Percentiles rank a stretch among this genome's conserved stretches.
These are phyloP conservation scores for Cyrtodaria siliqua DNA, from an alignment of 2,888 invertebrate genomes.

Conservation along the genomic window DNA sequence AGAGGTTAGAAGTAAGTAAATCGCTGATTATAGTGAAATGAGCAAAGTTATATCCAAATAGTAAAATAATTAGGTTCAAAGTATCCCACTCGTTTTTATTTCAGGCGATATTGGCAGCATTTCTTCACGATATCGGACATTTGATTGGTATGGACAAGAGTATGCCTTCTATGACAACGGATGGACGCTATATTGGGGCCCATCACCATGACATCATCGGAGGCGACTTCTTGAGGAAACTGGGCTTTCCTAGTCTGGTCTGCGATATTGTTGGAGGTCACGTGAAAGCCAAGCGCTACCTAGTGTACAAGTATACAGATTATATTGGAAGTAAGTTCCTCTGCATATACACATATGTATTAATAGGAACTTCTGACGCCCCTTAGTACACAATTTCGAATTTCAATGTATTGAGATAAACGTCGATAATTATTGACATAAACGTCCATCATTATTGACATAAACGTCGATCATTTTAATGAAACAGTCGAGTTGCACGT, in stretches of 20 bases:
- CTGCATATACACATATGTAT: not conserved
- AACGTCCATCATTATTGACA: too few species aligned
- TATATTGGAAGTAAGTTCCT: conserved; percentile 70
- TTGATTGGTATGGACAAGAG: conserved; percentile 63
- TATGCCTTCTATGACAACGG: conserved; percentile 65
- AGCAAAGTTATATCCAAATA: too few species aligned
- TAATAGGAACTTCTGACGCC: too few species aligned
- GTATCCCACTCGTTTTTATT: too few species aligned
- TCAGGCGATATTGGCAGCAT: conserved; percentile 71
- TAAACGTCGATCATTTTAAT: too few species aligned
- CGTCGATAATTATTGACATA: too few species aligned
- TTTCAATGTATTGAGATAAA: too few species aligned
- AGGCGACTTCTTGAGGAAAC: conserved; percentile 60
- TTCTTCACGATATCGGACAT: conserved; percentile 78
- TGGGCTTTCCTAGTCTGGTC: conserved; percentile 65
- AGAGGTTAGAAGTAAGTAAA: too few species aligned
- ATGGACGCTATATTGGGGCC: conserved; percentile 63
- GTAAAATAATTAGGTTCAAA: too few species aligned
- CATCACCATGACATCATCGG: conserved; percentile 69
- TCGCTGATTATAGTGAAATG: too few species aligned
- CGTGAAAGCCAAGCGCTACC: conserved; percentile 78
- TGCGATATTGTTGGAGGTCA: conserved; percentile 71
- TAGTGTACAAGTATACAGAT: conserved; percentile 64
- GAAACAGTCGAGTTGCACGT: too few species aligned
- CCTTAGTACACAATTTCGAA: too few species aligned